Evolutionary conservation across 2,113 vertebrate genomes (phyloP).

Genomic region (Myotis brandtii): DNA sequence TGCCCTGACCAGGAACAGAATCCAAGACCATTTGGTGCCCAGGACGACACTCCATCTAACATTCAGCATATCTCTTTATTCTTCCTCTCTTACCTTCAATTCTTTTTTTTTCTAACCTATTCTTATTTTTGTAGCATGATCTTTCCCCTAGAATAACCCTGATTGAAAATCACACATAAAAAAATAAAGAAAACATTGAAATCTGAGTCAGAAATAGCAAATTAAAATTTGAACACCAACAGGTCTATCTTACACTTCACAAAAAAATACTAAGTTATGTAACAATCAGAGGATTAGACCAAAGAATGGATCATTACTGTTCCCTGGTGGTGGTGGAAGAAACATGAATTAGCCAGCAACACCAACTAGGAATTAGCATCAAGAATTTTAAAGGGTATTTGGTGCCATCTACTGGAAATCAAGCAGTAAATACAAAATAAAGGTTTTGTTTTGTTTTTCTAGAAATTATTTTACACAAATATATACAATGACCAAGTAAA

Average conservation of each 20-base stretch:
- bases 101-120: background rate
- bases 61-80: slow-evolving; percentile 9
- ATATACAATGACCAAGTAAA: slow-evolving; percentile 23
- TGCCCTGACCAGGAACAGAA: background rate
- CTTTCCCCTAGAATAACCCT: background rate
- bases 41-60: background rate
- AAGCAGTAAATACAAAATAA: slow-evolving; percentile 43
- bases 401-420: slow-evolving; percentile 79
- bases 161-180: slow-evolving; percentile 28
- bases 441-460: slow-evolving; percentile 2
- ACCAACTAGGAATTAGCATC: background rate
- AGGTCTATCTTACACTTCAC: slow-evolving; percentile 35
- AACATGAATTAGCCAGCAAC: background rate
- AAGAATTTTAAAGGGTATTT: slow-evolving; percentile 51
- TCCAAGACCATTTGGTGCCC: background rate
- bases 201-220: slow-evolving; percentile 23
- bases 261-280: slow-evolving; percentile 53
- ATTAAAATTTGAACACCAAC: slow-evolving; percentile 24
- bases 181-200: background rate
- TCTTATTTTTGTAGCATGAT: slow-evolving; percentile 49
- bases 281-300: slow-evolving; percentile 34
- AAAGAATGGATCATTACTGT: background rate
- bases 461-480: slow-evolving; percentile 45
- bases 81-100: background rate
- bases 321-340: background rate